These are phyloP conservation scores for Pseudonaja textilis DNA, from an alignment of 2,113 vertebrate genomes.

Conservation along the genomic window DNA sequence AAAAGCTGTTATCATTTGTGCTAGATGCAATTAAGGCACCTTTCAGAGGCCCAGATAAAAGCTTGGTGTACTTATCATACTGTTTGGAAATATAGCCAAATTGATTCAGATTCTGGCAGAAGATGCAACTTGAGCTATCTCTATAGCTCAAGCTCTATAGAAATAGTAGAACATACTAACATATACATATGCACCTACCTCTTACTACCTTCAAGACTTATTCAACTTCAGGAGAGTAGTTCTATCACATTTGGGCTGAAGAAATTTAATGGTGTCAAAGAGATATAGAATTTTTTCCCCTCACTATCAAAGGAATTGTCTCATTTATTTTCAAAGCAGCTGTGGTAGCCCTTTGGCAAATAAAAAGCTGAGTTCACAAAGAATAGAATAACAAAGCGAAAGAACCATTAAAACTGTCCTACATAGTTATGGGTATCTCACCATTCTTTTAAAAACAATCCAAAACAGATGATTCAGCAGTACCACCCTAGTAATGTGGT, in stretches of 20 bases:
- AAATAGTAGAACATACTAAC: neutral
- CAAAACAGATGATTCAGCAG: neutral
- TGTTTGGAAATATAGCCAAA: neutral
- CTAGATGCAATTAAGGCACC: neutral
- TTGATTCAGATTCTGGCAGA: neutral
- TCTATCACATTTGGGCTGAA: neutral
- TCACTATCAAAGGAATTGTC: neutral
- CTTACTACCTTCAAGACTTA: neutral
- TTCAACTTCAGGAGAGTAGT: neutral
- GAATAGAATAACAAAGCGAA: neutral
- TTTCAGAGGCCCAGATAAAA: too few species aligned
- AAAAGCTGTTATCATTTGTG: neutral
- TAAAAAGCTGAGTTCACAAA: neutral
- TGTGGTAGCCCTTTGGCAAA: neutral
- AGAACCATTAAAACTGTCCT: neutral
- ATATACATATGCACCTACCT: neutral
- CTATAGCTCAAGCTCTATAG: neutral
- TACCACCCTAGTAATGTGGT: constrained; percentile 8
- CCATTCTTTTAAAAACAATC: constrained; percentile 16
- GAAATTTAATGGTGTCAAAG: neutral
- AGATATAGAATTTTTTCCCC: neutral
- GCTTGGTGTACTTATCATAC: neutral
- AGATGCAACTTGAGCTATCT: neutral
- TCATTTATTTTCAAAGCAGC: neutral
- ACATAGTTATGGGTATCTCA: constrained; percentile 18